Percentiles rank a stretch among this genome's conserved stretches.
These are phyloP conservation scores for Drosophila borealis DNA, from an alignment of 2,888 invertebrate genomes.

Conservation along the genomic window DNA sequence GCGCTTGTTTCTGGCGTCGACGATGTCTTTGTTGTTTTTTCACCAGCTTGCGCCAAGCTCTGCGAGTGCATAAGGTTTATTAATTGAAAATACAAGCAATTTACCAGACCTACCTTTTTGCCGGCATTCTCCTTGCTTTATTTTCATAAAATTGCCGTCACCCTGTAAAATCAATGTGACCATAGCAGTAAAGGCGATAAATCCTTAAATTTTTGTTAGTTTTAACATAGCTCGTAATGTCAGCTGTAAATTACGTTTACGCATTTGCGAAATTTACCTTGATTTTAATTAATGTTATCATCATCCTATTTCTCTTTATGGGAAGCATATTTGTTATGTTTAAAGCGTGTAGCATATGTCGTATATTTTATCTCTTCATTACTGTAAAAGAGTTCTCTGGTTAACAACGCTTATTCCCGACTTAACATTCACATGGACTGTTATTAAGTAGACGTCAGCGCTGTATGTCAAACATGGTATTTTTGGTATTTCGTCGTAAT, in stretches of 20 bases:
- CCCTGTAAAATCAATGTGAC: constrained; percentile 39
- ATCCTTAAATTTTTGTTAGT: no score
- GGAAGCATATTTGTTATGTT: no score
- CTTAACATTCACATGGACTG: constrained; percentile 2
- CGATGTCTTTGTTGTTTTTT: constrained; percentile 90
- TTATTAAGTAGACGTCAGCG: neutral
- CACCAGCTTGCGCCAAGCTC: constrained; percentile 90
- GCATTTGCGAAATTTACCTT: neutral
- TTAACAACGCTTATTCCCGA: neutral
- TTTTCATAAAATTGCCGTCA: neutral
- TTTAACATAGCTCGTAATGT: neutral
- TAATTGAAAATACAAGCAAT: neutral
- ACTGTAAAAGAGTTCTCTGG: neutral
- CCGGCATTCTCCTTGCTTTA: constrained; percentile 44
- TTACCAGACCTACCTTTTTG: constrained; percentile 29
- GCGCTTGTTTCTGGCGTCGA: constrained; percentile 87
- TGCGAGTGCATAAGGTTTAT: constrained; percentile 50
- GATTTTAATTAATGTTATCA: neutral
- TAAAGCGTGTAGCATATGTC: no score
- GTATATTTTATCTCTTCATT: neutral
- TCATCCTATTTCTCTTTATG: no score
- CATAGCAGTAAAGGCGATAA: neutral
- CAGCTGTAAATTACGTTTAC: no score
- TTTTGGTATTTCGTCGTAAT: constrained; percentile 36
- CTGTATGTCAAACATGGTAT: constrained; percentile 22